phyloP scores from a whole-genome alignment of 2,797 vertebrate genomes.

The Balearica regulorum region DNA sequence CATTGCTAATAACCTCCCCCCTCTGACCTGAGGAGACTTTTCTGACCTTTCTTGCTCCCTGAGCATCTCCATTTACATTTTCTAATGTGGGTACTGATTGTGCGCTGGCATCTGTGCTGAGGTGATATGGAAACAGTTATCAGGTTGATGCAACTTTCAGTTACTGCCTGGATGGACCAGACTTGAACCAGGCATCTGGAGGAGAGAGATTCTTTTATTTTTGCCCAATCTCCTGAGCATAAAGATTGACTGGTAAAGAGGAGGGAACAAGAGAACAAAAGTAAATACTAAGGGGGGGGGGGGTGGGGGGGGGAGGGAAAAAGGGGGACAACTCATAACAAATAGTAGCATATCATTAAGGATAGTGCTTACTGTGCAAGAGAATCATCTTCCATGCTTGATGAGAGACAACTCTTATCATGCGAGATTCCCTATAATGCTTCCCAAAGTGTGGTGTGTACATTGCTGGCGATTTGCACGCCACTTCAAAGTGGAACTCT shows the following conservation, averaged over 20 bases:
- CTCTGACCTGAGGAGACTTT: not conserved
- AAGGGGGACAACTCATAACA: fast-evolving
- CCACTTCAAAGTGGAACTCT: not conserved
- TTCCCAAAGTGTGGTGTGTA: not conserved
- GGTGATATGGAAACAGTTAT: not conserved
- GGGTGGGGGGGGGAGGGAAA: not conserved
- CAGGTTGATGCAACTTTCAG: not conserved
- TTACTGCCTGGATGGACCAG: not conserved
- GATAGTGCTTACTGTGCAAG: not conserved
- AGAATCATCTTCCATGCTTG: not conserved
- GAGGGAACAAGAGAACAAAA: not conserved
- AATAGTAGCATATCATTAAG: not conserved
- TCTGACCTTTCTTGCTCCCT: not conserved
- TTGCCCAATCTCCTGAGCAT: not conserved
- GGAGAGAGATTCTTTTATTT: not conserved
- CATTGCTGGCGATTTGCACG: not conserved
- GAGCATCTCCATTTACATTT: not conserved
- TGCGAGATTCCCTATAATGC: not conserved
- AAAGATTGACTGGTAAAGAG: not conserved
- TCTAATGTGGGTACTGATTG: not conserved
- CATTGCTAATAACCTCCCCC: not conserved
- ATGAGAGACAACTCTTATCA: not conserved
- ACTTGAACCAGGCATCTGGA: not conserved
- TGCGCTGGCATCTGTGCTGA: not conserved
- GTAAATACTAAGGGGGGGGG: not conserved